A percentile compares a stretch with the other conserved stretches of the same genome.
phyloP scores from a whole-genome alignment of 2,888 invertebrate genomes.

The Nephrotoma appendiculata region DNA sequence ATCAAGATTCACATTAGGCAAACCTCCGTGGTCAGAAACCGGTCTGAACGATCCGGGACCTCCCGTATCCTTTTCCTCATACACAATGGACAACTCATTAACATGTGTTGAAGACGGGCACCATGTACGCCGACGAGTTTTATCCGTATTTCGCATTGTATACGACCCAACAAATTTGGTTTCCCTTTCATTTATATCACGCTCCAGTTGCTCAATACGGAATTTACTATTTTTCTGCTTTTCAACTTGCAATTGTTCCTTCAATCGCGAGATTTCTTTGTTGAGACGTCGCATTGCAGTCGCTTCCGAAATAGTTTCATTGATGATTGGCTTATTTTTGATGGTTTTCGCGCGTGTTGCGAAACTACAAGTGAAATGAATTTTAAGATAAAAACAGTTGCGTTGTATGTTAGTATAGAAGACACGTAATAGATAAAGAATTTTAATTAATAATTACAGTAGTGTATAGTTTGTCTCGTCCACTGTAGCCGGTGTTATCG shows the following conservation, averaged over 20 bases:
- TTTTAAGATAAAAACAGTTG: neutral
- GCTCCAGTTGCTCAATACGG: conserved; percentile 17
- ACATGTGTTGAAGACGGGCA: conserved; percentile 19
- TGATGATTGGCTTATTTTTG: conserved; percentile 63
- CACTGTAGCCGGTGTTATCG: conserved; percentile 60
- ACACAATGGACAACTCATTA: conserved; percentile 9
- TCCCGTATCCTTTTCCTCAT: conserved; percentile 9
- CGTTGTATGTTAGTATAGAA: conserved; percentile 4
- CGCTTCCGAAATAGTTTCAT: conserved; percentile 51
- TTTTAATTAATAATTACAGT: conserved; percentile 29
- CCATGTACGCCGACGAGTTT: conserved; percentile 29
- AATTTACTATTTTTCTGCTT: conserved; percentile 33
- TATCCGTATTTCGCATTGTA: conserved; percentile 11
- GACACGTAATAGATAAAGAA: conserved; percentile 7
- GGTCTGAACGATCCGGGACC: neutral
- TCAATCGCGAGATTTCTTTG: conserved; percentile 46
- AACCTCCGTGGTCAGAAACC: neutral
- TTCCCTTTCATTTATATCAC: conserved; percentile 22
- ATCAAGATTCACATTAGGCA: neutral
- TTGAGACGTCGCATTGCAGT: conserved; percentile 56
- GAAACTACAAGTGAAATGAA: conserved; percentile 40
- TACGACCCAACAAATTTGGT: conserved; percentile 25
- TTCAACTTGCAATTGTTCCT: conserved; percentile 42
- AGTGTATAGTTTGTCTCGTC: conserved; percentile 58
- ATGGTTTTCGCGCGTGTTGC: conserved; percentile 70